A percentile compares a stretch with the other conserved stretches of the same genome.
Evolutionary conservation across 2,113 vertebrate species (phyloP).

Genomic region (Clarias gariepinus): DNA sequence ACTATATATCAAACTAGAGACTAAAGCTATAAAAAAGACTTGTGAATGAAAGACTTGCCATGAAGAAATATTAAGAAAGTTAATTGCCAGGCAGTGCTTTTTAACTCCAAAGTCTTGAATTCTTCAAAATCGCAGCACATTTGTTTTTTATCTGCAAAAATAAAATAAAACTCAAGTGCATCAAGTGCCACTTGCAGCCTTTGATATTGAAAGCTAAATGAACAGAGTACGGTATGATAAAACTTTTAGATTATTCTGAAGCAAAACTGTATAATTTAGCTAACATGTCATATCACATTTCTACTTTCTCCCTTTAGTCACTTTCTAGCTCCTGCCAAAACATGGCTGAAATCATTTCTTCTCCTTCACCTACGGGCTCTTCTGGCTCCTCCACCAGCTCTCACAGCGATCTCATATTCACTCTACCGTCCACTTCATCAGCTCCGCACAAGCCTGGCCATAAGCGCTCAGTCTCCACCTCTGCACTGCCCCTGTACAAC

Average conservation of each 20-base stretch:
- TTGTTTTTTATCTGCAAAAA: neutral
- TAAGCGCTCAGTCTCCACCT: slow-evolving; percentile 73
- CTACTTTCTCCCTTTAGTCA: slow-evolving; percentile 54
- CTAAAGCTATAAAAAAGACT: neutral
- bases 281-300: neutral
- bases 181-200: neutral
- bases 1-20: neutral
- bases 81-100: neutral
- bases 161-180: neutral
- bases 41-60: too few species aligned
- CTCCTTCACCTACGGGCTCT: slow-evolving; percentile 62
- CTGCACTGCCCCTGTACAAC: slow-evolving; percentile 70
- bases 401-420: slow-evolving; percentile 41
- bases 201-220: neutral
- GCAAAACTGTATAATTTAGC: neutral
- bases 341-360: slow-evolving; percentile 71
- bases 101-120: neutral
- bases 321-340: slow-evolving; percentile 69
- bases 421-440: slow-evolving; percentile 43
- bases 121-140: neutral
- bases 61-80: neutral
- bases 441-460: slow-evolving; percentile 55
- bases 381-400: slow-evolving; percentile 44
- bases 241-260: neutral
- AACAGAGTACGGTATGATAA: neutral